These are phyloP conservation scores for Stichodactyla helianthus DNA, from an alignment of 64 coral and sea anemone genomes.

Conservation along the genomic window DNA sequence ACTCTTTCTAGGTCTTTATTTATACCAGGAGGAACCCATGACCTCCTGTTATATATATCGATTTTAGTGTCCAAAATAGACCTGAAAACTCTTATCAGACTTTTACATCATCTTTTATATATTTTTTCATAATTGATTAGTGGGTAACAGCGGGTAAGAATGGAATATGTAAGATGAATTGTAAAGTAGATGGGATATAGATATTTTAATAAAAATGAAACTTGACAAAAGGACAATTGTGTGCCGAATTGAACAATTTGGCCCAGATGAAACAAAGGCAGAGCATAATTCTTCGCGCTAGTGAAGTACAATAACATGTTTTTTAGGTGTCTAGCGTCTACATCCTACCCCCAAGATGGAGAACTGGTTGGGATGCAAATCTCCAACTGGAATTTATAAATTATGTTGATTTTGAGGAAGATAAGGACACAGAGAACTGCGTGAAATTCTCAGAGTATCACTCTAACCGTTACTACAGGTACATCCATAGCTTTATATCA, in stretches of 20 bases:
- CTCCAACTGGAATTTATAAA: neutral
- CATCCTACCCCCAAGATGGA: neutral
- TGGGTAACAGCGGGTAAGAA: neutral
- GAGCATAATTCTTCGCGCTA: neutral
- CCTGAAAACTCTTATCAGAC: neutral
- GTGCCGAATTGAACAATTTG: neutral
- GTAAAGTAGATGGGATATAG: neutral
- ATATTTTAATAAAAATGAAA: neutral
- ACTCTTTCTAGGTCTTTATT: neutral
- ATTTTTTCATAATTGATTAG: neutral
- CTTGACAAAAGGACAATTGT: neutral
- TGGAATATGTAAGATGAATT: neutral
- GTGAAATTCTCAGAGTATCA: neutral
- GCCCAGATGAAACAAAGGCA: neutral
- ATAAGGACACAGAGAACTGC: neutral
- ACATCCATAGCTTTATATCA: too few species aligned
- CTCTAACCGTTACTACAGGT: too few species aligned
- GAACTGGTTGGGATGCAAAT: neutral
- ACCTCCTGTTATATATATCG: neutral
- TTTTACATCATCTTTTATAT: neutral
- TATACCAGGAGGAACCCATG: neutral
- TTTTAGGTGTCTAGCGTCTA: neutral
- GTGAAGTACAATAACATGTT: neutral
- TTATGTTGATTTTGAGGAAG: neutral
- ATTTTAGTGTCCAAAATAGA: neutral